These are phyloP conservation scores for Nipponia nippon DNA, from an alignment of 2,113 vertebrate species.

Conservation along the genomic window DNA sequence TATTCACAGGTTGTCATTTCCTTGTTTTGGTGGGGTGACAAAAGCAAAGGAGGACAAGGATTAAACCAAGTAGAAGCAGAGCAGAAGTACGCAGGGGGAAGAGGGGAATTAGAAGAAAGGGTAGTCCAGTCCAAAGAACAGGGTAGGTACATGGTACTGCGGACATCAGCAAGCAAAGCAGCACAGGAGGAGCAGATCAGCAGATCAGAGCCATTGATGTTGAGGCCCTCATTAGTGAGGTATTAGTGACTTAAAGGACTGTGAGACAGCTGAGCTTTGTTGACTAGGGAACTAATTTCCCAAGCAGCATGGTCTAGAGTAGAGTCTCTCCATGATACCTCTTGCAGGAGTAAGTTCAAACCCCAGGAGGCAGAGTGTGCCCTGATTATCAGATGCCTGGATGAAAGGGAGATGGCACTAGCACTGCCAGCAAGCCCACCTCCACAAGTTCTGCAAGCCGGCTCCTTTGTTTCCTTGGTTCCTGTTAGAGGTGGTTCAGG, in stretches of 20 bases:
- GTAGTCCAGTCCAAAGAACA: neutral
- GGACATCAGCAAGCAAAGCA: neutral
- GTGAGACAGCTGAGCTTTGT: neutral
- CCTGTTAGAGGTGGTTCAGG: neutral
- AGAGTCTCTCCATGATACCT: neutral
- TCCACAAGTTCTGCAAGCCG: neutral
- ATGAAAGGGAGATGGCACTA: neutral
- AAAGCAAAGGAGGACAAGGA: neutral
- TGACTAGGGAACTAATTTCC: neutral
- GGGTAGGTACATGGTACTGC: neutral
- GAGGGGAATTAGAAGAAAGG: neutral
- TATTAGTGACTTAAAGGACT: neutral
- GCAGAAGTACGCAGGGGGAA: neutral
- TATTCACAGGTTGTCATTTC: accelerated
- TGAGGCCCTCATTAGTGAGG: neutral
- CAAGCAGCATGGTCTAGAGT: neutral
- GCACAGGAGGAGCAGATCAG: neutral
- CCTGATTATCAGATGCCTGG: neutral
- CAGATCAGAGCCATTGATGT: neutral
- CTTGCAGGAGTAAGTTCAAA: neutral
- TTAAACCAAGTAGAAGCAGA: neutral
- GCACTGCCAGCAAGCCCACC: neutral
- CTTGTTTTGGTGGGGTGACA: neutral
- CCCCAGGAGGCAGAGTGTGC: neutral
- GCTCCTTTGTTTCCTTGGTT: neutral